Conservation (phyloP, 1,140 invertebrate species). For the Bombus confusus region DNA sequence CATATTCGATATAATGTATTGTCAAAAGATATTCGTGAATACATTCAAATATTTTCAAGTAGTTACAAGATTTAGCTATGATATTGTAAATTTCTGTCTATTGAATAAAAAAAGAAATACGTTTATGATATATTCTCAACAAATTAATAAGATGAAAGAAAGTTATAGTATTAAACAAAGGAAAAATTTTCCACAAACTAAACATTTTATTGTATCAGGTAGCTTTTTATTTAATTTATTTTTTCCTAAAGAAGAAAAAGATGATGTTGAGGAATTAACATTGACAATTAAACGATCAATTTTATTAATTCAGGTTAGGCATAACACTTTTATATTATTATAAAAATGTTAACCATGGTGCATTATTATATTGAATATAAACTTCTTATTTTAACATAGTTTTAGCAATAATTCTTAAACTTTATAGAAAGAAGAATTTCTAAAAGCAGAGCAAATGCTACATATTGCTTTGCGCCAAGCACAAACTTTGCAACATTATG, state of each 20-base stretch:
- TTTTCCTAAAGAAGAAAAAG: conserved; percentile 72
- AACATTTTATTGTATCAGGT: conserved; percentile 17
- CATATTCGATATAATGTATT: background rate
- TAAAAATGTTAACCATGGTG: background rate
- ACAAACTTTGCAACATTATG: conserved; percentile 88
- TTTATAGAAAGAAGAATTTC: conserved; percentile 87
- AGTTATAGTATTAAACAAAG: conserved; percentile 1
- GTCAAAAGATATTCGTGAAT: conserved; percentile 16
- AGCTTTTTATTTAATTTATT: conserved; percentile 74
- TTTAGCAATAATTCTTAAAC: conserved; percentile 48
- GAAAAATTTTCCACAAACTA: background rate
- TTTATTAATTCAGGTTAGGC: conserved; percentile 84
- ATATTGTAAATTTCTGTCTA: background rate
- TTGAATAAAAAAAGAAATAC: conserved; percentile 1
- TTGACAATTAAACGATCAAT: conserved; percentile 89
- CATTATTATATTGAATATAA: background rate
- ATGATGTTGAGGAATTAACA: conserved; percentile 85
- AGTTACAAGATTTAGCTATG: background rate
- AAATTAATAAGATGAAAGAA: conserved; percentile 16
- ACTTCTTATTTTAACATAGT: conserved; percentile 12
- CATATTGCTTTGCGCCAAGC: conserved; percentile 92
- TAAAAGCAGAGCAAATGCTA: conserved; percentile 92
- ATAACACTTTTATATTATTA: conserved; percentile 15
- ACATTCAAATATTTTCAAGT: background rate
- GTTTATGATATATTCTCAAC: background rate